Conservation (phyloP, 1,140 invertebrate species). For the Nasonia vitripennis region DNA sequence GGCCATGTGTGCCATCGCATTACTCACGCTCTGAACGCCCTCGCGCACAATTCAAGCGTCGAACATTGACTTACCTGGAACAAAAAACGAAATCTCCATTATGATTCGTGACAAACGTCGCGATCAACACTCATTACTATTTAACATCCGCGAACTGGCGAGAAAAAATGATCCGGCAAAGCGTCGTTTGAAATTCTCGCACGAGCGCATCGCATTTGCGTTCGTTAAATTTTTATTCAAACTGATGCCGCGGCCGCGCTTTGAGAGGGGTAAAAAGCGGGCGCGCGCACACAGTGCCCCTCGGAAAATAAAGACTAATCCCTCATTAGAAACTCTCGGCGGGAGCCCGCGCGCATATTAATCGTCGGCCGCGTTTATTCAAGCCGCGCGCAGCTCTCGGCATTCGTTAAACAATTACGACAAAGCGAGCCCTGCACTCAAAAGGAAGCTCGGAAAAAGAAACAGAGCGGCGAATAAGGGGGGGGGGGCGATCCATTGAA, state of each 20-base stretch:
- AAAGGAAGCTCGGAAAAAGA: neutral
- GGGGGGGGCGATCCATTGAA: slow-evolving; percentile 27
- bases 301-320: neutral
- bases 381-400: no score
- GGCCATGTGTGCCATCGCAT: neutral
- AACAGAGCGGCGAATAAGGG: neutral
- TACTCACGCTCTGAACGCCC: neutral
- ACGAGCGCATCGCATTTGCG: no score
- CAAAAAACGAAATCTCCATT: neutral
- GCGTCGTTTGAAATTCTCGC: no score
- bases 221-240: neutral
- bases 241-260: neutral
- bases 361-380: neutral
- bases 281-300: neutral
- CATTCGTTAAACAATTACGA: no score
- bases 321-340: neutral
- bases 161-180: no score
- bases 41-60: neutral
- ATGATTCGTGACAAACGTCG: neutral
- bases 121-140: neutral
- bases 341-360: neutral
- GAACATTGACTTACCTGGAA: slow-evolving; percentile 15
- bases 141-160: no score
- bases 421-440: neutral
- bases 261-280: neutral